Base-by-base conservation (phyloP, 2,888 invertebrate genomes). In the Cabera pusaria region DNA sequence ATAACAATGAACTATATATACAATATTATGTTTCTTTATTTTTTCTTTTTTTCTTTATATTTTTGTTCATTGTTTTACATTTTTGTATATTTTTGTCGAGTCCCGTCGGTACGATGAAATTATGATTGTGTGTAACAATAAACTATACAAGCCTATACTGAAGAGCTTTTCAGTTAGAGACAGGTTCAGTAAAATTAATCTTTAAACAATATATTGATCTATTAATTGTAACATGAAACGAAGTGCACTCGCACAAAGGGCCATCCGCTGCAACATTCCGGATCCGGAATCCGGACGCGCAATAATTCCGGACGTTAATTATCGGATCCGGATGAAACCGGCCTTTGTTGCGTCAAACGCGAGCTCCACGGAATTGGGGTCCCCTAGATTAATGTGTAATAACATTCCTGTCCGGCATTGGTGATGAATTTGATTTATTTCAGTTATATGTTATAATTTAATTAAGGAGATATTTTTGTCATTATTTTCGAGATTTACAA, bases 241-340 rank as follows among this genome's bases (percentile, higher is more conserved):
- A n/a, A n/a, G n/a, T 25, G 22, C 19, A 20, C 20, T 25, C 24
- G 19, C 12, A 20, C 19, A 33, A 19, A 33, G 24, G 19, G 25
- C 31, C 31, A 12, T 31, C 37, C 7, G 14, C 20, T 26, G 17
- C 38, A 38, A 32, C 25, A 38, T 16, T 9, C 27, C 33, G 18
- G 20, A 28, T 6, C 27, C 33, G 21, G 20, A 32, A 31, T 40
- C 37, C 27, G 19, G 33, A 28, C 17, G 35, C 18, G 24, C 35
- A 49, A 49, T 48, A 20, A 49, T 55, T 52, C 48, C 41, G 48
- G 46, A 49, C 48, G 52, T 57, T 48, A 56, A 64, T 64, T 59
- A 58, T 51, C 47, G 50, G 50, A 47, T 50, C 49, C 45, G 51
- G 26, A 20, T 43, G 31, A 32, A 43, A 38, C 24, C 44, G 43